A percentile compares a stretch with the other conserved stretches of the same genome.
phyloP scores from a whole-genome alignment of 2,797 vertebrate species.

The Taeniopygia guttata region DNA sequence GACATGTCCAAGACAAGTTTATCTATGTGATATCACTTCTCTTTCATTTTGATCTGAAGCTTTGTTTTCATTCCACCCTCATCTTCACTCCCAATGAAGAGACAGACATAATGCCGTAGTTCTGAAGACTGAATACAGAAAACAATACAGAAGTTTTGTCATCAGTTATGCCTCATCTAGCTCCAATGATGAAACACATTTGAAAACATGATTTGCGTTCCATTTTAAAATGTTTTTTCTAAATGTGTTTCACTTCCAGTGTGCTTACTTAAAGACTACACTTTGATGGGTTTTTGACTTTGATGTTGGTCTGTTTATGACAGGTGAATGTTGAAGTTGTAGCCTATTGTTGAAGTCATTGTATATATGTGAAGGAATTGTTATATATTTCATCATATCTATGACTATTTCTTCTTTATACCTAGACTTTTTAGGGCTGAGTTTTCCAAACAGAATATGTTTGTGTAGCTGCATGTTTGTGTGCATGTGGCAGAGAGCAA shows the following conservation, averaged over 20 bases:
- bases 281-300: background rate
- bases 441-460: background rate
- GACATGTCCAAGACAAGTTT: conserved; percentile 62
- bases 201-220: background rate
- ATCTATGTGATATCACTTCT: conserved; percentile 35
- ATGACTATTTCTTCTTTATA: background rate
- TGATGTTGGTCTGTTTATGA: background rate
- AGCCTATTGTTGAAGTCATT: background rate
- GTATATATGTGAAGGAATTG: background rate
- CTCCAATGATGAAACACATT: background rate
- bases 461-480: background rate
- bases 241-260: background rate
- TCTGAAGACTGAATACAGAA: background rate
- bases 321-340: background rate
- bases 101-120: background rate
- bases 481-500: background rate
- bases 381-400: background rate
- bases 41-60: conserved; percentile 54
- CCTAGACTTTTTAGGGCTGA: background rate
- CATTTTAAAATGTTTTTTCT: background rate
- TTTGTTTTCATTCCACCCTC: conserved; percentile 47
- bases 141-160: background rate
- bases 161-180: background rate
- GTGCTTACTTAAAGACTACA: background rate
- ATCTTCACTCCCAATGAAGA: conserved; percentile 3